These are phyloP conservation scores for Pinna nobilis DNA, from an alignment of 1,140 invertebrate genomes.

Conservation along the genomic window DNA sequence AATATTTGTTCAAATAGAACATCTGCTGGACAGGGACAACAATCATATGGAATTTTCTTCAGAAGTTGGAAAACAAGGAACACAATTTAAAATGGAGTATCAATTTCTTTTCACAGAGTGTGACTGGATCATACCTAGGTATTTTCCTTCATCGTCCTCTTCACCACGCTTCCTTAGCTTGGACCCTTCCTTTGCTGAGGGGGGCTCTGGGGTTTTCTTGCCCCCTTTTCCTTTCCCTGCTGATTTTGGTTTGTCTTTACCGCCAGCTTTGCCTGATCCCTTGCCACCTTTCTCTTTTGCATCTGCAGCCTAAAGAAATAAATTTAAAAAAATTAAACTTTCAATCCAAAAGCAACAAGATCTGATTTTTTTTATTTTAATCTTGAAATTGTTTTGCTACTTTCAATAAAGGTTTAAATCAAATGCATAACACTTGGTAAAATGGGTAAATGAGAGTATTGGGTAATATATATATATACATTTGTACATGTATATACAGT, in stretches of 20 bases:
- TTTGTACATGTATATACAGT: not conserved
- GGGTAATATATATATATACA: not conserved
- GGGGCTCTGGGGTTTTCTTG: slow-evolving; percentile 70
- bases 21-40: too few species aligned
- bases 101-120: not conserved
- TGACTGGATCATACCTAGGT: slow-evolving; percentile 64
- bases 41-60: too few species aligned
- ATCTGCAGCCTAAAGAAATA: slow-evolving; percentile 48
- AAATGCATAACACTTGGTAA: not conserved
- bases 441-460: not conserved
- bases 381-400: not conserved
- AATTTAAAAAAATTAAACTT: not conserved
- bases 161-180: slow-evolving; percentile 74
- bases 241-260: slow-evolving; percentile 66
- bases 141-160: slow-evolving; percentile 70
- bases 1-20: not conserved
- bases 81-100: too few species aligned
- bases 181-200: slow-evolving; percentile 68
- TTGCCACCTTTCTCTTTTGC: slow-evolving; percentile 60
- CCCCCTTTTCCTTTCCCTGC: slow-evolving; percentile 67
- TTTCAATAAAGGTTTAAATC: not conserved
- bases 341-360: not conserved
- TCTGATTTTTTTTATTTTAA: not conserved
- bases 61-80: too few species aligned
- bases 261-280: slow-evolving; percentile 52